These are phyloP conservation scores for Ceratoteleas bidentatus DNA, from an alignment of 1,140 invertebrate genomes.

Conservation along the genomic window DNA sequence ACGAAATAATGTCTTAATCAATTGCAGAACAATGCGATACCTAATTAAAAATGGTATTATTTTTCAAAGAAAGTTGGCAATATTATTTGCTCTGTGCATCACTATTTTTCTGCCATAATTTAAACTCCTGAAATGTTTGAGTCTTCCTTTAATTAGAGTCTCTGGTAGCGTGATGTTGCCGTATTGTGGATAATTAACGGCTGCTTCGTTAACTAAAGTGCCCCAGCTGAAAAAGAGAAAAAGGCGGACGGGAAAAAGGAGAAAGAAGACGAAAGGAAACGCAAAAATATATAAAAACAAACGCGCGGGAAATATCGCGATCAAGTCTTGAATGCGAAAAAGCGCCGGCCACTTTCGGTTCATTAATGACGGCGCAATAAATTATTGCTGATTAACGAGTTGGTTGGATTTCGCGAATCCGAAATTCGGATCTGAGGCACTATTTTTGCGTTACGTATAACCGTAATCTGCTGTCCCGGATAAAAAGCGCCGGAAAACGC, in stretches of 20 bases:
- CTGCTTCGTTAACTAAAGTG: slow-evolving; percentile 66
- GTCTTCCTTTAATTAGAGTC: slow-evolving; percentile 65
- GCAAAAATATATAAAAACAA: slow-evolving; percentile 28
- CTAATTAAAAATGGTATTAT: slow-evolving; percentile 47
- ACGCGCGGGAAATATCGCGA: slow-evolving; percentile 22
- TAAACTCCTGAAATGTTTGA: slow-evolving; percentile 61
- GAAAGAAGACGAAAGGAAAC: slow-evolving; percentile 24
- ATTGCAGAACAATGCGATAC: slow-evolving; percentile 34
- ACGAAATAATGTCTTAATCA: slow-evolving; percentile 49
- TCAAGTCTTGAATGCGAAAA: slow-evolving; percentile 23
- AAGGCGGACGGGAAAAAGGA: slow-evolving; percentile 13
- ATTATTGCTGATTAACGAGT: slow-evolving; percentile 33
- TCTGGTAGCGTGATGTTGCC: slow-evolving; percentile 58
- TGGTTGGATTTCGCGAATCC: slow-evolving; percentile 5
- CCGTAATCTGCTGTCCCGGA: slow-evolving; percentile 23
- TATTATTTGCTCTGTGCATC: slow-evolving; percentile 50
- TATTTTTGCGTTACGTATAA: slow-evolving; percentile 33
- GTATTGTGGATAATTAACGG: slow-evolving; percentile 66
- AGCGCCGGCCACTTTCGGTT: slow-evolving; percentile 11
- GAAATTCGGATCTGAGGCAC: slow-evolving; percentile 21
- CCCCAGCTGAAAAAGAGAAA: slow-evolving; percentile 39
- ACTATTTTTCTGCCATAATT: slow-evolving; percentile 59
- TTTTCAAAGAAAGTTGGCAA: slow-evolving; percentile 34
- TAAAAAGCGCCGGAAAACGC: slow-evolving; percentile 21
- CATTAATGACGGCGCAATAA: slow-evolving; percentile 31